Base-by-base conservation (phyloP, 2,113 vertebrate species). In the Gymnarchus niloticus region DNA sequence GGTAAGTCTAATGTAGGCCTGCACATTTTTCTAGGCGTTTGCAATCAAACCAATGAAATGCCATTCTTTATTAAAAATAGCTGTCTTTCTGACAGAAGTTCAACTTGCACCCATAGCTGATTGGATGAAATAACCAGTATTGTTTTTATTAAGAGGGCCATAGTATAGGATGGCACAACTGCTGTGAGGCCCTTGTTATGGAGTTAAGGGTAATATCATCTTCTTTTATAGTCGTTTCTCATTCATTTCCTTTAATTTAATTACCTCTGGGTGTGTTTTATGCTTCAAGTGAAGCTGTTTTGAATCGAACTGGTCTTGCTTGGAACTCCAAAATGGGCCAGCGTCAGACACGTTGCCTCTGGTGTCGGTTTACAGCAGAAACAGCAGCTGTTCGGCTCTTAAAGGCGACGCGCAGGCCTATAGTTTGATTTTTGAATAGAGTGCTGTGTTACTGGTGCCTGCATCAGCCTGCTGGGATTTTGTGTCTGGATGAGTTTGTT, bases 301-400 rank as follows among this genome's bases (percentile, higher is more conserved):
- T 49, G 59, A 73, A 12, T 23, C 28, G 25, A 85, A 85, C 65
- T 48, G 73, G 41, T 76, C 5, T 14, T 51, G 49, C 44, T 28
- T 73, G 83, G 25, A 49, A 8, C 46, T 83, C 25, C 69, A 56
- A 56, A 54, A 21, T 46, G 12, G n/a, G 23, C 52, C 33, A 78
- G 73, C 51, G 23, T 25, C 52, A 52, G 19, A 19, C 49, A 25
- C 57, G 69, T 56, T 61, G 73, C 85, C 69, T 37, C 82, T 77
- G 84, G 88, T 90, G 85, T 88, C 88, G 3, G 52, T 83, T 91
- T 88, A 89, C 61, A 85, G 87, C 82, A 51, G 21, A 73, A 85
- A 86, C 49, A 33, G 85, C 87, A 88, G 76, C 85, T 86, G 88
- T 46, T 48, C 33, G 87, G 14, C 91, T 9, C 77, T 90, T 83